A percentile compares a stretch with the other conserved stretches of the same genome.
Evolutionary conservation across 2,888 invertebrate species (phyloP).

Genomic region (Noctua janthina): DNA sequence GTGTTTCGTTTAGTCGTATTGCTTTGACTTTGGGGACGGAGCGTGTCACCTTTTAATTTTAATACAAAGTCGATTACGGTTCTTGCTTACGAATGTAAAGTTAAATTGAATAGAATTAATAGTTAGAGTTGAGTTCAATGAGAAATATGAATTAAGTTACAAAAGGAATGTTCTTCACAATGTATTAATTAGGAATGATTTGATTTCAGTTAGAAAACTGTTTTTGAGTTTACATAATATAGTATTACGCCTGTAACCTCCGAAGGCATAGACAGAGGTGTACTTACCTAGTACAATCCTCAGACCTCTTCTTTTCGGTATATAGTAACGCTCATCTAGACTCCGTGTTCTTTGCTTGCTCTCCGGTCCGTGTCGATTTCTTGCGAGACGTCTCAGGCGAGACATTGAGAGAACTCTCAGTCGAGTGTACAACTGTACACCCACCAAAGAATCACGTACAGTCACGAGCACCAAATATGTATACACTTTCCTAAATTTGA

Average conservation of each 20-base stretch:
- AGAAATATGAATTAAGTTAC: neutral
- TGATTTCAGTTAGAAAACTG: neutral
- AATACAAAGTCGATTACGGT: slow-evolving; percentile 40
- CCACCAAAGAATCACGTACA: neutral
- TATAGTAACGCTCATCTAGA: neutral
- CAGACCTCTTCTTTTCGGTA: no score
- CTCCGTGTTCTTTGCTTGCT: neutral
- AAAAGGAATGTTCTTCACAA: neutral
- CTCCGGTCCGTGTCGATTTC: neutral
- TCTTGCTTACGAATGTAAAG: slow-evolving; percentile 9
- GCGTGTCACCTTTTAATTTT: slow-evolving; percentile 43
- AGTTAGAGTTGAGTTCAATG: neutral
- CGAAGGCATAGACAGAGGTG: neutral
- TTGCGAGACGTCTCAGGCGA: neutral
- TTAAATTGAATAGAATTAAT: slow-evolving; percentile 21
- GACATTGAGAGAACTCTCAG: neutral
- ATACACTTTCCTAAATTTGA: no score
- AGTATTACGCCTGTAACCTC: neutral
- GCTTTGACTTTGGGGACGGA: slow-evolving; percentile 27
- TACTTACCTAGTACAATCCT: neutral
- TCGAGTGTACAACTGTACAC: neutral
- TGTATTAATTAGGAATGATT: neutral
- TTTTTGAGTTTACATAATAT: neutral
- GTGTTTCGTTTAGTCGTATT: slow-evolving; percentile 36
- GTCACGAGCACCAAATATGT: no score